Evolutionary conservation across 2,888 invertebrate genomes (phyloP), one percentile per base, ranked within the genome.

Genomic region (Chrysotoxum bicinctum): DNA sequence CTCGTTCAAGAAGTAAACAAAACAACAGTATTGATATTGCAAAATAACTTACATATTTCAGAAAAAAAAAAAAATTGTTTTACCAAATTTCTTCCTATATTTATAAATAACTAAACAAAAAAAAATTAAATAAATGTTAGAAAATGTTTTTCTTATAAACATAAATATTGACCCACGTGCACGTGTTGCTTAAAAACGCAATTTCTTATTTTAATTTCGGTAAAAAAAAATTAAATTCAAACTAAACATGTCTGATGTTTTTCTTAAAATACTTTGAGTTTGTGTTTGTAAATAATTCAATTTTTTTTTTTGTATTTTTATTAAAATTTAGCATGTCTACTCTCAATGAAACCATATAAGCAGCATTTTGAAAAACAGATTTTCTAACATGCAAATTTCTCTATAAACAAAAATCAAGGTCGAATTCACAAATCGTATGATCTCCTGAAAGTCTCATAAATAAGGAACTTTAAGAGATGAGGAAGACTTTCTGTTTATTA

Each of bases 371-470:
- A 43, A 43, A 43, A 26, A 45, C 3, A 12, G 1, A 30, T 30
- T 45, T 43, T 56, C 54, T 62, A 23, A 60, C 23, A 16, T 9
- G 35, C n/a, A 40, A 37, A 16, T n/a, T 1, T 40, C 9, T 40
- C 9, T 40, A 26, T 23, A 60, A 26, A 40, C 23, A 60, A 40
- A 60, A 60, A 40, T 26, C 21, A 60, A 60, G 60, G 60, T 14
- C 26, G 37, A 37, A 37, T 5, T n/a, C 16, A 30, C 7, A 30
- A 45, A 30, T 60, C 60, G 62, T 45, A 35, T 62, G 35, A 43
- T 45, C 43, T 45, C 2, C 8, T 19, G 3, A 16, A 6, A 45
- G 16, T 45, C 10, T 43, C 43, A 43, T 62, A 62, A 62, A 62
- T 45, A 43, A 62, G 30, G 14, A 62, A 43, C 12, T 16, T 21